These are phyloP conservation scores for Eumaeus atala DNA, from an alignment of 1,140 invertebrate genomes.

Conservation along the genomic window DNA sequence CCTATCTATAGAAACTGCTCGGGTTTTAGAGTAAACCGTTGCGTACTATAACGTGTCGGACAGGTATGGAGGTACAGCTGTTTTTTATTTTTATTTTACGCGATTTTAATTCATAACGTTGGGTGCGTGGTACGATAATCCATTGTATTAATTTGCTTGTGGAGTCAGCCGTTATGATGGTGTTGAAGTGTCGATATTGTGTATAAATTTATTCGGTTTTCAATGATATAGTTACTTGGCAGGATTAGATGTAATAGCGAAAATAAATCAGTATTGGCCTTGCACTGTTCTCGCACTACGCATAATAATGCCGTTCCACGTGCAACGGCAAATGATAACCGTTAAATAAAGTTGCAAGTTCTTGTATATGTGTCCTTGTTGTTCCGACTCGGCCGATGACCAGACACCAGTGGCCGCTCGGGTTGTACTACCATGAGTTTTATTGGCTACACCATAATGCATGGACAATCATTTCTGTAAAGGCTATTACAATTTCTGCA, in stretches of 20 bases:
- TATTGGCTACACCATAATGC: too few species aligned
- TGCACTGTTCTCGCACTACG: not conserved
- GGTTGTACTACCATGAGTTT: too few species aligned
- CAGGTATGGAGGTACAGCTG: slow-evolving; percentile 23
- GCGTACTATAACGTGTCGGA: slow-evolving; percentile 22
- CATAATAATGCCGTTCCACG: not conserved
- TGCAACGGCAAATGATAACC: not conserved
- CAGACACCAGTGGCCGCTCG: too few species aligned
- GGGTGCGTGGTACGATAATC: slow-evolving; percentile 7
- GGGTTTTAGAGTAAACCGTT: slow-evolving; percentile 5
- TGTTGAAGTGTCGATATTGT: not conserved
- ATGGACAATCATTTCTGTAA: too few species aligned
- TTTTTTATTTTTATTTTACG: slow-evolving; percentile 14
- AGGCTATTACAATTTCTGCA: too few species aligned
- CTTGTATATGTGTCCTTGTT: too few species aligned
- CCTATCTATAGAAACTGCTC: slow-evolving; percentile 12
- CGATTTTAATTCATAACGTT: slow-evolving; percentile 17
- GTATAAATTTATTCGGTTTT: not conserved
- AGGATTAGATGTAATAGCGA: too few species aligned
- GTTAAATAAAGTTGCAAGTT: too few species aligned
- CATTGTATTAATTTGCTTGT: slow-evolving; percentile 7
- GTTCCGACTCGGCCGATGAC: too few species aligned
- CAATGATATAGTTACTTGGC: too few species aligned
- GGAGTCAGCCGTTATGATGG: not conserved
- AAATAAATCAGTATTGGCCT: slow-evolving; percentile 7